These are phyloP conservation scores for Psittacara wagleri DNA, from an alignment of 2,113 vertebrate genomes.

Conservation along the genomic window DNA sequence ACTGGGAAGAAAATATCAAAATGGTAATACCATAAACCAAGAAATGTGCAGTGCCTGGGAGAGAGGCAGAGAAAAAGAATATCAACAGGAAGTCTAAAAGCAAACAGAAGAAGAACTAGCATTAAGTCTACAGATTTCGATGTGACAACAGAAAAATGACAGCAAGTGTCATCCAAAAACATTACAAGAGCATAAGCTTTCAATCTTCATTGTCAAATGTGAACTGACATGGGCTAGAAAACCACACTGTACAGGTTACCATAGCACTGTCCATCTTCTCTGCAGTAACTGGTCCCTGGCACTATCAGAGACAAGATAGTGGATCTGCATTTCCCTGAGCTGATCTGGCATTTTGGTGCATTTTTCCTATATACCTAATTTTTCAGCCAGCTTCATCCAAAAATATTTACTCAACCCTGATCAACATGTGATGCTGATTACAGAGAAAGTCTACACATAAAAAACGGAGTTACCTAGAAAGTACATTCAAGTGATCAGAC, in stretches of 20 bases:
- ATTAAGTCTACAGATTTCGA: neutral
- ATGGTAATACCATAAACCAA: neutral
- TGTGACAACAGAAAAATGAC: neutral
- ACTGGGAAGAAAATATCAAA: neutral
- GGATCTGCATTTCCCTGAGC: neutral
- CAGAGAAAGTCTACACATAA: neutral
- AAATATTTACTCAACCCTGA: neutral
- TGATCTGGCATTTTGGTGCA: neutral
- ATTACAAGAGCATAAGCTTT: neutral
- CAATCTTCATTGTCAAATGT: neutral
- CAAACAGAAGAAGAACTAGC: neutral
- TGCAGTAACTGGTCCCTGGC: neutral
- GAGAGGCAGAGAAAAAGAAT: neutral
- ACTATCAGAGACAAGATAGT: neutral
- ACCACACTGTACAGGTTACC: neutral
- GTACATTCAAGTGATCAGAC: neutral
- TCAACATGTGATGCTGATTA: neutral
- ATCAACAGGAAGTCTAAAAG: neutral
- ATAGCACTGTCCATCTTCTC: neutral
- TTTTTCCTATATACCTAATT: neutral
- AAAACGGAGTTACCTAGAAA: neutral
- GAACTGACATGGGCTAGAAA: neutral
- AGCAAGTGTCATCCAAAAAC: neutral
- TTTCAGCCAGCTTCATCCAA: neutral
- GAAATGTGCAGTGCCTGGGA: neutral